Evolutionary conservation across 2,113 vertebrate genomes (phyloP).

Genomic region (Forbesichthys agassizii): DNA sequence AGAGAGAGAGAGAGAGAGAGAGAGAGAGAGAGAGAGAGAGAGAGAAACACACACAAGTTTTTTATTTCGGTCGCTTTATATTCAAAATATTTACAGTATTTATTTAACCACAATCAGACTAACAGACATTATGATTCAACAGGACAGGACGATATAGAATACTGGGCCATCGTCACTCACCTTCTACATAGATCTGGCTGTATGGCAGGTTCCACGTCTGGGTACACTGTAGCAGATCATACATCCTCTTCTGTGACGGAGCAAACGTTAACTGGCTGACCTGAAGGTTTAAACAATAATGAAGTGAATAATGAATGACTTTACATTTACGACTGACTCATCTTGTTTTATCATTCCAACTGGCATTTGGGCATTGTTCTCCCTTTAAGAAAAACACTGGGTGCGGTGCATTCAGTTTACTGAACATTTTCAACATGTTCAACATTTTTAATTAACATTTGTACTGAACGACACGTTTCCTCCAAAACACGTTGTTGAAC

Average conservation of each 20-base stretch:
- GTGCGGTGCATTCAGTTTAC: too few species aligned
- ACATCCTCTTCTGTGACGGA: slow-evolving; percentile 78
- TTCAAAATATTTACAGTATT: too few species aligned
- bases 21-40: not conserved
- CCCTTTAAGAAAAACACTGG: too few species aligned
- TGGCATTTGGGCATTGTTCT: too few species aligned
- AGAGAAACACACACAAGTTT: not conserved
- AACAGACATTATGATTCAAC: not conserved
- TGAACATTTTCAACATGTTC: too few species aligned
- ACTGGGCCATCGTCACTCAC: slow-evolving; percentile 37
- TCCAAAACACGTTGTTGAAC: too few species aligned
- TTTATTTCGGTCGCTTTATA: too few species aligned
- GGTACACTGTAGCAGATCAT: slow-evolving; percentile 84
- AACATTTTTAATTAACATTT: too few species aligned
- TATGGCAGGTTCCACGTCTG: slow-evolving; percentile 78
- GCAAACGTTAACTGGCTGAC: slow-evolving; percentile 71
- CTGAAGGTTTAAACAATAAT: slow-evolving; percentile 26
- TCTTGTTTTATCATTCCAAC: too few species aligned
- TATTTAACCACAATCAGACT: too few species aligned
- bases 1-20: not conserved
- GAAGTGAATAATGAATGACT: not conserved
- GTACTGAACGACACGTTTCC: too few species aligned
- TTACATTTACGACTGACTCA: not conserved
- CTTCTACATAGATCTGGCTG: slow-evolving; percentile 71
- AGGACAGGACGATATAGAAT: too few species aligned